Evolutionary conservation across 2,888 invertebrate species (phyloP).

Genomic region (Thereva nobilitata): DNA sequence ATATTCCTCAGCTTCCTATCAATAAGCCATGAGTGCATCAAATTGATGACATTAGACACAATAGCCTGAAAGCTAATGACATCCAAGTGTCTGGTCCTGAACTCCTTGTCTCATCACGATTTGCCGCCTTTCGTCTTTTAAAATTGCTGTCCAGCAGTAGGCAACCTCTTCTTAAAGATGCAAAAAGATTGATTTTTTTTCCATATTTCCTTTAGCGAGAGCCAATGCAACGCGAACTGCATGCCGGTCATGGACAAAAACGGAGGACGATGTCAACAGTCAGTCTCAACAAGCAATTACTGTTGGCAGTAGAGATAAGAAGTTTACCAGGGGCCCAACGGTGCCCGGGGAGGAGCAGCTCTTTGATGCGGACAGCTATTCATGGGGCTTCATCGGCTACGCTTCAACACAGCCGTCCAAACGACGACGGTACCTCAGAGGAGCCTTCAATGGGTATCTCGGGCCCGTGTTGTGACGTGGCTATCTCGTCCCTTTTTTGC

Average conservation of each 20-base stretch:
- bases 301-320: constrained; percentile 27
- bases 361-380: constrained; percentile 29
- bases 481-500: constrained; percentile 15
- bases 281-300: constrained; percentile 39
- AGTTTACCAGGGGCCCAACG: constrained; percentile 7
- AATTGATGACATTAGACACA: no score
- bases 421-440: constrained; percentile 23
- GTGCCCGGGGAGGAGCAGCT: constrained; percentile 7
- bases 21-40: no score
- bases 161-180: constrained; percentile 20
- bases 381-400: constrained; percentile 19
- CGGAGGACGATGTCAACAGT: constrained; percentile 37
- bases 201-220: constrained; percentile 1
- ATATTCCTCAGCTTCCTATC: no score
- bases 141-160: constrained; percentile 20
- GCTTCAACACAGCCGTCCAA: constrained; percentile 1
- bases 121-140: background rate
- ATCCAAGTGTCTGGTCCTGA: no score
- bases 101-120: constrained; percentile 2
- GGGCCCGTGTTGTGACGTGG: constrained; percentile 32
- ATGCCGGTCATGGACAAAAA: constrained; percentile 32
- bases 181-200: constrained; percentile 19
- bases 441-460: constrained; percentile 29
- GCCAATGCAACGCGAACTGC: constrained; percentile 26
- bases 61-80: no score